Conservation (phyloP, 2,797 vertebrate genomes). For the Falco columbarius region DNA sequence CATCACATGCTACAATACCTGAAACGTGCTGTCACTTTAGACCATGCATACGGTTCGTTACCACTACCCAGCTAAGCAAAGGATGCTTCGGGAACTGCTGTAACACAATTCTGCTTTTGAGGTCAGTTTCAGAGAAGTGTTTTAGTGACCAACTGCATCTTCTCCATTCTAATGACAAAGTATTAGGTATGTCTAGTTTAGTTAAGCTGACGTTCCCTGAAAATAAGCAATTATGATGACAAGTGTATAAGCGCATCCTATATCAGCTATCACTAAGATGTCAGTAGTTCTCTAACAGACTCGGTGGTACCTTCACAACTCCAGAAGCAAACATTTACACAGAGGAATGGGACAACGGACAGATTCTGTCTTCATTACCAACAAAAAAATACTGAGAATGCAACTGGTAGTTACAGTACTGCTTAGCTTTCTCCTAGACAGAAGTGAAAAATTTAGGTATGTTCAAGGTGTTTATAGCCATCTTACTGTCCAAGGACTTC, state of each 20-base stretch:
- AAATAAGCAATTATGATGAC: not conserved
- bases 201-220: not conserved
- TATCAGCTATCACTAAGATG: not conserved
- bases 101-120: not conserved
- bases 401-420: not conserved
- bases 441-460: not conserved
- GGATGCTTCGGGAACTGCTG: not conserved
- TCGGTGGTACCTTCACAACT: not conserved
- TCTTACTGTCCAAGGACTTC: not conserved
- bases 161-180: not conserved
- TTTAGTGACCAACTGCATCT: not conserved
- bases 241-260: accelerated
- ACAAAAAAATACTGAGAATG: not conserved
- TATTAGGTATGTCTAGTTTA: not conserved
- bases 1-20: not conserved
- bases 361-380: not conserved
- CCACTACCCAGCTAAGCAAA: not conserved
- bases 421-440: not conserved
- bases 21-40: not conserved
- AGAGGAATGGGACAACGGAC: not conserved
- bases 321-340: not conserved
- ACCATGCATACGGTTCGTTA: not conserved
- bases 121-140: not conserved
- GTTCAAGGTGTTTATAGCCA: not conserved
- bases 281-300: not conserved